Evolutionary conservation across 2,797 vertebrate genomes (phyloP).

Genomic region (Manis pentadactyla): DNA sequence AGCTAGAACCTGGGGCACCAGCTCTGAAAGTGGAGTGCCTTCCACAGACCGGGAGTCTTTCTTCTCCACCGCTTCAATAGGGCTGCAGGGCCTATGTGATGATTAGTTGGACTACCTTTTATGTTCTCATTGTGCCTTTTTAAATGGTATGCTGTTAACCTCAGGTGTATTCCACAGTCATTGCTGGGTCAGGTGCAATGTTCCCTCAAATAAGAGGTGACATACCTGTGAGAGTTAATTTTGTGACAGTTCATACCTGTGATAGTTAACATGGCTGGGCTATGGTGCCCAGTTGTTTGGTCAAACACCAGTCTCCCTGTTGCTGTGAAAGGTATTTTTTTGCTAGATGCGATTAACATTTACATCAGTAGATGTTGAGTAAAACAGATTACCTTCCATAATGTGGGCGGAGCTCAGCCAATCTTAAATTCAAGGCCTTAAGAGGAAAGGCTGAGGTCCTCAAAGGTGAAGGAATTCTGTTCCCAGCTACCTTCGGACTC

Average conservation of each 20-base stretch:
- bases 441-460: background rate
- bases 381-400: background rate
- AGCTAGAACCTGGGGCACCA: background rate
- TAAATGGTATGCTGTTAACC: background rate
- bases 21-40: background rate
- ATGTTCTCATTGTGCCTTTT: background rate
- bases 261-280: background rate
- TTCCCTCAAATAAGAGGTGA: background rate
- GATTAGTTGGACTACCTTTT: background rate
- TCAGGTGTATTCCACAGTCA: background rate
- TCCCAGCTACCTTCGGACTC: background rate
- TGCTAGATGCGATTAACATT: background rate
- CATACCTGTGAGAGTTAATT: background rate
- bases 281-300: background rate
- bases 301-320: background rate
- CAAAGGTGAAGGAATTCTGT: background rate
- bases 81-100: background rate
- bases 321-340: background rate
- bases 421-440: background rate
- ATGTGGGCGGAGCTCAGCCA: background rate
- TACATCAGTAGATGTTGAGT: background rate
- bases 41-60: accelerated
- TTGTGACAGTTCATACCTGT: background rate
- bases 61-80: background rate
- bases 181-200: background rate